A percentile compares a stretch with the other conserved stretches of the same genome.
These are phyloP conservation scores for Tachuris rubrigastra DNA, from an alignment of 2,113 vertebrate species.

Conservation along the genomic window DNA sequence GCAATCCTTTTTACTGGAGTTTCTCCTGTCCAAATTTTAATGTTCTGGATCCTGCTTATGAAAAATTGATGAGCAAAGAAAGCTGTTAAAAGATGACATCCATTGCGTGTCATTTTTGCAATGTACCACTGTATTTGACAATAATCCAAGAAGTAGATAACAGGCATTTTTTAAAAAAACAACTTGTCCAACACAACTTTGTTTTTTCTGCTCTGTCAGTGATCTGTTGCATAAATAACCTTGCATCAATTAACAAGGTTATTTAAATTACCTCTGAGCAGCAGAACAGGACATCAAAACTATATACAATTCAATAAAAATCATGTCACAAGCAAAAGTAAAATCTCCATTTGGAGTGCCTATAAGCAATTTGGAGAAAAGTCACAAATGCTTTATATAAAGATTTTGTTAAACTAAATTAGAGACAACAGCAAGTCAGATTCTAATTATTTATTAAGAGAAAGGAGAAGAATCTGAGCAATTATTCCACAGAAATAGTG, in stretches of 20 bases:
- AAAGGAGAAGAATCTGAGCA: neutral
- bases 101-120: neutral
- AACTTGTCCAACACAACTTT: neutral
- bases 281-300: neutral
- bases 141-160: neutral
- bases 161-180: neutral
- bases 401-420: constrained; percentile 8
- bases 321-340: neutral
- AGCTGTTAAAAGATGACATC: constrained; percentile 5
- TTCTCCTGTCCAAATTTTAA: constrained; percentile 31
- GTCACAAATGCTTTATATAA: neutral
- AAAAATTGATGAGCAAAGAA: constrained; percentile 57
- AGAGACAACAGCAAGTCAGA: neutral
- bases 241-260: neutral
- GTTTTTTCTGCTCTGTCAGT: neutral
- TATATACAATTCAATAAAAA: neutral
- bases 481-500: neutral
- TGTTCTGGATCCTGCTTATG: neutral
- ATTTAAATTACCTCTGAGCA: neutral
- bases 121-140: neutral
- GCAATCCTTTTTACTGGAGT: neutral
- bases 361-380: neutral
- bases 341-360: neutral
- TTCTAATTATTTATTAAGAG: neutral
- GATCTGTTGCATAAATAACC: neutral